These are phyloP conservation scores for Tautogolabrus adspersus DNA, from an alignment of 2,113 vertebrate genomes.

Conservation along the genomic window DNA sequence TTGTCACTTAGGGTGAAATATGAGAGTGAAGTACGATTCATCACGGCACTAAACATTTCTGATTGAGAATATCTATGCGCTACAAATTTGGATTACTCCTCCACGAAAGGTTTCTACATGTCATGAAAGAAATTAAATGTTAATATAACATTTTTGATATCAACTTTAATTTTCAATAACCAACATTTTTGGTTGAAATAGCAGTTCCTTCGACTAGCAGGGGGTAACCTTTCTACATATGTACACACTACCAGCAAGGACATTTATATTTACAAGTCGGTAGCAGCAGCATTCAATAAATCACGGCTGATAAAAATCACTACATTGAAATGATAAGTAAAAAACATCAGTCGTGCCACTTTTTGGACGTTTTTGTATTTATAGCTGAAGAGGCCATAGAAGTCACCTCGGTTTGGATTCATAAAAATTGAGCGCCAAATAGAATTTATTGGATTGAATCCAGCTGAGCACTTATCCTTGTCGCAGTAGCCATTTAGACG, in stretches of 20 bases:
- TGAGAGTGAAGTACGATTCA: constrained; percentile 7
- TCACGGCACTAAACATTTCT: constrained; percentile 15
- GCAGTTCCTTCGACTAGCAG: constrained; percentile 60
- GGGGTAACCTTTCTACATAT: constrained; percentile 77
- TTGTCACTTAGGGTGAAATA: constrained; percentile 14
- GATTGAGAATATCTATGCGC: constrained; percentile 34
- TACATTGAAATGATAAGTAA: constrained; percentile 27
- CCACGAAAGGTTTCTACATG: constrained; percentile 65
- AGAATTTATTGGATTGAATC: constrained; percentile 43
- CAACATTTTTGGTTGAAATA: constrained; percentile 67
- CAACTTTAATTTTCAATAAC: constrained; percentile 63
- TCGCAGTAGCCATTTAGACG: constrained; percentile 50
- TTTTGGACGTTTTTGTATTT: constrained; percentile 10
- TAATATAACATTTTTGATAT: constrained; percentile 81
- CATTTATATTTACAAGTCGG: constrained; percentile 73
- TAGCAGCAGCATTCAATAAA: constrained; percentile 73
- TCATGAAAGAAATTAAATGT: constrained; percentile 74
- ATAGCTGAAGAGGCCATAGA: constrained; percentile 35
- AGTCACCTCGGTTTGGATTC: constrained; percentile 6
- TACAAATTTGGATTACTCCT: constrained; percentile 55
- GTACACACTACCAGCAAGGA: constrained; percentile 70
- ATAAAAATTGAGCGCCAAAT: constrained; percentile 50
- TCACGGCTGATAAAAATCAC: constrained; percentile 33
- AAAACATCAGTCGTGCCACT: constrained; percentile 6
- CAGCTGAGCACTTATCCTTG: constrained; percentile 38